Conservation (phyloP, 2,113 vertebrate species). For the Hippopotamus amphibius region DNA sequence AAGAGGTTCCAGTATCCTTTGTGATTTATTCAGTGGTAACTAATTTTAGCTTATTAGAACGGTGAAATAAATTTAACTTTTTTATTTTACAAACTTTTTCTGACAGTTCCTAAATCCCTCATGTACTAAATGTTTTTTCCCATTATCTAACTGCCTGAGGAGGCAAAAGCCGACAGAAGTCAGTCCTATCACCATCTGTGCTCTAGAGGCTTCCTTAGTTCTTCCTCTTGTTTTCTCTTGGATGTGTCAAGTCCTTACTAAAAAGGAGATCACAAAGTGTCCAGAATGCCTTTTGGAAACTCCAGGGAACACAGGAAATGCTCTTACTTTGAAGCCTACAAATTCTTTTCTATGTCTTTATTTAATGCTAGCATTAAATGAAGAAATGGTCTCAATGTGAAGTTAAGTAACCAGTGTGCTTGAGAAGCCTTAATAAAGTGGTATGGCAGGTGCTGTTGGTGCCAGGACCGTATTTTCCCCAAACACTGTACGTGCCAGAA, state of each 20-base stretch:
- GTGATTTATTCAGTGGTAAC: constrained; percentile 55
- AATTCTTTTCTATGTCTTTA: neutral
- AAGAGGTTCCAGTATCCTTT: constrained; percentile 41
- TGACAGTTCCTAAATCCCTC: constrained; percentile 39
- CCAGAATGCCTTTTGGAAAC: neutral
- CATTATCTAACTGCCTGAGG: neutral
- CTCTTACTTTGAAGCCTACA: constrained; percentile 19
- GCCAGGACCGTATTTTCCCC: neutral
- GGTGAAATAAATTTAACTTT: constrained; percentile 46
- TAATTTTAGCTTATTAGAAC: constrained; percentile 69
- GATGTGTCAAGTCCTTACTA: constrained; percentile 13
- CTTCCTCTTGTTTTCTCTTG: neutral
- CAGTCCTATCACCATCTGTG: constrained; percentile 15
- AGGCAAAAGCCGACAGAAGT: neutral
- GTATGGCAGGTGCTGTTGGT: neutral
- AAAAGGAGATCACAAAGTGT: constrained; percentile 2
- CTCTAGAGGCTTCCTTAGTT: constrained; percentile 15
- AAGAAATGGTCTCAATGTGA: neutral
- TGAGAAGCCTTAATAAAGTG: neutral
- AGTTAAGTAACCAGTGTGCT: neutral
- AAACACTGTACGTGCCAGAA: neutral
- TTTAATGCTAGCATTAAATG: neutral
- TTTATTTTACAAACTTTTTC: constrained; percentile 16
- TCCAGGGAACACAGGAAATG: neutral
- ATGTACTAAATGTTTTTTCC: neutral